Evolutionary conservation across 2,888 invertebrate species (phyloP), one percentile per base, ranked within the genome.

Genomic region (Apotomis betuletana): DNA sequence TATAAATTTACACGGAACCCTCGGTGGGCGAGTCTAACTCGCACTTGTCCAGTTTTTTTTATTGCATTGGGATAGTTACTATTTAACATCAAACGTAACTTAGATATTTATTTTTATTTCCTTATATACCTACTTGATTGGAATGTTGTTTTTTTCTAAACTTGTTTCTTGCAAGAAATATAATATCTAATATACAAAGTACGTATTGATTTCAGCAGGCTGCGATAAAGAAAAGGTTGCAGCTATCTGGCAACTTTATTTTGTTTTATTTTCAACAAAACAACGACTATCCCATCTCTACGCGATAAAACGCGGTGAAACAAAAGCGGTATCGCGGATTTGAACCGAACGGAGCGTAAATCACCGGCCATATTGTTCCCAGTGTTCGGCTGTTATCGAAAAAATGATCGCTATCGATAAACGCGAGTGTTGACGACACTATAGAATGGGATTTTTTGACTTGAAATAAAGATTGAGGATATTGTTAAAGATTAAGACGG

Each of bases 321-420:
- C 90, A 89, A 90, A 90, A 90, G 90, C 88, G 85, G 82, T 89
- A 90, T 90, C 89, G 87, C 83, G 88, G 85, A 89, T 88, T 89
- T 89, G 88, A 88, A 89, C 86, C 85, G 81, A 79, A 76, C 80
- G 77, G 81, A 80, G 86, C 87, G 88, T 89, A 90, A 89, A 90
- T 90, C 90, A 90, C 87, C 84, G 80, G 84, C 86, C 84, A 83
- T 88, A 88, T 89, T 90, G 89, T 89, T 87, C 87, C 82, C 81
- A 78, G 80, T 83, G 78, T 80, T 80, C 77, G 81, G 82, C 82
- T 83, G 80, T 77, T 83, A 83, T 87, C 85, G 84, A 79, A 80
- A 85, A 80, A 77, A 75, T 75, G 77, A 84, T 84, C 85, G 78
- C 81, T 82, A 87, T 86, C 85, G 85, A 86, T 83, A 84, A 79